Evolutionary conservation across 1,140 invertebrate species (phyloP), one percentile per base, ranked within the genome.

Genomic region (Lutraria rhynchaena): DNA sequence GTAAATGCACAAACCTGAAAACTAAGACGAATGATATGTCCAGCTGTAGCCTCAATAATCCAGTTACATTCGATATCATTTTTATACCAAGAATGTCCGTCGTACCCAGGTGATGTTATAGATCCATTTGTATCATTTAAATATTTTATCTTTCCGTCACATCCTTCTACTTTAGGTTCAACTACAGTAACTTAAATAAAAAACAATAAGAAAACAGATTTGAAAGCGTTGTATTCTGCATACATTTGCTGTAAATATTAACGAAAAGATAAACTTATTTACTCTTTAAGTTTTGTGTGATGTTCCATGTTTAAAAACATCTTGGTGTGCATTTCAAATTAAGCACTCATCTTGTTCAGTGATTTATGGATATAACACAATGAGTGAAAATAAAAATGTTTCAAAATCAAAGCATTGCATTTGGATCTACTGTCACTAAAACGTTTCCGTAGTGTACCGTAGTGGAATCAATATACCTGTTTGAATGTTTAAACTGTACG

Each of bases 101-200:
- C 76, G 33, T 80, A 80, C n/a, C 65, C 63, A n/a, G 76, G 76
- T 15, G 76, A 70, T 0, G 63, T 55, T 17, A 80, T 57, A 57
- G 1, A 69, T 5, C 63, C 65, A 22, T n/a, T 31, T 27, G 37
- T 44, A 3, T 19, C 51, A 46, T 33, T 58, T 17, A 80, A 19
- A n/a, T 57, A 22, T 13, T 80, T 24, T 24, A 70, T 22, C 15
- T 69, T 31, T 22, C 76, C 76, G 35, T 80, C 35, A 29, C 76
- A 80, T 44, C 76, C 76, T 29, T 69, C 76, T 27, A 57, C 65
- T n/a, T 58, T 44, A 2, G 19, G 57, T 22, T 35, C 76, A 9
- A 55, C 73, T 2, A 60, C 41, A 0, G 58, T 57, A 13, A 60
- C 73, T 75, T 33, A 2, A 60, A 17, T 19, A 37, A 15, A 24